Evolutionary conservation across 2,888 invertebrate species (phyloP).

Genomic region (Agrilus cyanescens): DNA sequence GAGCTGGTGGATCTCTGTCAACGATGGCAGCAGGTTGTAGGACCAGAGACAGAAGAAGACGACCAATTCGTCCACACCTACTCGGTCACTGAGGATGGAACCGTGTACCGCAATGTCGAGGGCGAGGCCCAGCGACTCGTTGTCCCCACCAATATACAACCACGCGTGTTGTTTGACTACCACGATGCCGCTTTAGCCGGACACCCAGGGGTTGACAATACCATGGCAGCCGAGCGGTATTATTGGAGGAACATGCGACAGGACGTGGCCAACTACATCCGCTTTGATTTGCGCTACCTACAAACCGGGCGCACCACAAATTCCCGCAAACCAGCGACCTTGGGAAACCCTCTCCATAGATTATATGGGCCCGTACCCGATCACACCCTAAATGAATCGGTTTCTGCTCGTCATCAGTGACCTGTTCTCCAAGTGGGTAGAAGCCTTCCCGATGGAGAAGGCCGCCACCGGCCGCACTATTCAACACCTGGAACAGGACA

Average conservation of each 20-base stretch:
- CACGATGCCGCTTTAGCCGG: conserved; percentile 10
- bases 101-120: not conserved
- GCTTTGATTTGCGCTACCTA: conserved; percentile 5
- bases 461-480: conserved; percentile 4
- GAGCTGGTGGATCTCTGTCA: no score
- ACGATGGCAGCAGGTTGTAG: no score
- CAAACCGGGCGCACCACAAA: conserved; percentile 6
- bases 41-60: no score
- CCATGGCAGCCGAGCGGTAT: conserved; percentile 6
- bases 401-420: conserved; percentile 16
- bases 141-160: not conserved
- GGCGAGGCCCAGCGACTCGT: not conserved
- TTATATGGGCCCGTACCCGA: conserved; percentile 9
- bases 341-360: conserved; percentile 9
- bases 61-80: not conserved
- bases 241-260: conserved; percentile 6
- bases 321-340: conserved; percentile 1
- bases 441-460: conserved; percentile 13
- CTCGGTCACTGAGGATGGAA: not conserved
- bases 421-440: conserved; percentile 17
- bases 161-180: conserved; percentile 1
- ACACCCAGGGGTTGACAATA: conserved; percentile 18
- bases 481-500: conserved; percentile 6
- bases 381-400: conserved; percentile 5
- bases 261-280: no score